A percentile compares a stretch with the other conserved stretches of the same genome.
These are phyloP conservation scores for Drosophila setifemur DNA, from an alignment of 1,140 invertebrate genomes.

Conservation along the genomic window DNA sequence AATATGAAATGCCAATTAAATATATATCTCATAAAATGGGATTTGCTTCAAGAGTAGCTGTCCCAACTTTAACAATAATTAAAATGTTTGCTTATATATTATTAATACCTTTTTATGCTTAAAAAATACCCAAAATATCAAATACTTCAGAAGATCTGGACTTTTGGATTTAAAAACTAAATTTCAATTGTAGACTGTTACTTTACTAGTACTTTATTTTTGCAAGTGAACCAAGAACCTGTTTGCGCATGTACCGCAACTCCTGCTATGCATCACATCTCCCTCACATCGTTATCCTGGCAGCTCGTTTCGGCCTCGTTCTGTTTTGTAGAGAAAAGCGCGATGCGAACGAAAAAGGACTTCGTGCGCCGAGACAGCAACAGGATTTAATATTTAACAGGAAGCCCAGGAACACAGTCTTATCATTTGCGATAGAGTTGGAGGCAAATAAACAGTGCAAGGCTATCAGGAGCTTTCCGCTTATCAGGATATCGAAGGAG, in stretches of 20 bases:
- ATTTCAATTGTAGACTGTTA: neutral
- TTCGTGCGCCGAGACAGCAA: constrained; percentile 30
- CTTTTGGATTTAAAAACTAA: neutral
- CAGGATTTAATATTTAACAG: constrained; percentile 37
- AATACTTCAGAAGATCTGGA: too few species aligned
- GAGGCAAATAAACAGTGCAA: neutral
- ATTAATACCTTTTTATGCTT: constrained; percentile 1
- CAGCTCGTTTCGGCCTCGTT: neutral
- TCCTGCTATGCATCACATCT: neutral
- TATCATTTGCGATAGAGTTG: constrained; percentile 27
- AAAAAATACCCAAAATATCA: too few species aligned
- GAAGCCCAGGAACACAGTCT: neutral
- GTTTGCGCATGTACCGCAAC: constrained; percentile 30
- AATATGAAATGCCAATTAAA: constrained; percentile 14
- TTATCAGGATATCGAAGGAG: neutral
- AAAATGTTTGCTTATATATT: too few species aligned
- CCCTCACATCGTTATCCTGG: neutral
- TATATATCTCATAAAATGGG: neutral
- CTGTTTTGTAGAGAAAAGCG: constrained; percentile 23
- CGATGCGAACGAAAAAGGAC: neutral
- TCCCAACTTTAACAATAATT: neutral
- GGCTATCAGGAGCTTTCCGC: neutral
- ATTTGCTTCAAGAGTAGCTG: neutral
- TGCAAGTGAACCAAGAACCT: neutral
- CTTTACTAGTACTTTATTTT: neutral